These are phyloP conservation scores for Trichosurus vulpecula DNA, from an alignment of 2,797 vertebrate species.

Conservation along the genomic window DNA sequence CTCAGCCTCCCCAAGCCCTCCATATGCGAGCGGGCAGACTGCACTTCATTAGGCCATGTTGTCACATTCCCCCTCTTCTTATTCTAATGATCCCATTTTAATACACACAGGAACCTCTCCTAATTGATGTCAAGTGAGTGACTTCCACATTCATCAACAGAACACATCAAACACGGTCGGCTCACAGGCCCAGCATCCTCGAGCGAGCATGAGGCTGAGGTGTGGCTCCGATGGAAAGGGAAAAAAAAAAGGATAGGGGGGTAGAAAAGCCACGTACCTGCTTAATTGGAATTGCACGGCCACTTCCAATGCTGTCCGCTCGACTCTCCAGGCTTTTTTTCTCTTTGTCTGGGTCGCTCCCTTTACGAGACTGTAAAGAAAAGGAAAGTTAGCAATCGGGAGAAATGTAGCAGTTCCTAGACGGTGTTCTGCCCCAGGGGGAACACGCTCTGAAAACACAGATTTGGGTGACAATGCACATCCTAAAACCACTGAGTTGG, in stretches of 20 bases:
- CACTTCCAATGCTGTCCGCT: slow-evolving; percentile 98
- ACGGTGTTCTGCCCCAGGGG: not conserved
- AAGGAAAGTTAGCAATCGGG: slow-evolving; percentile 83
- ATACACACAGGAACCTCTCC: slow-evolving; percentile 91
- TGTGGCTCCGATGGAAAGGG: slow-evolving; percentile 74
- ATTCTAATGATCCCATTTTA: slow-evolving; percentile 96
- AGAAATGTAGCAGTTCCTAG: slow-evolving; percentile 28
- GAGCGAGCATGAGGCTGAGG: slow-evolving; percentile 72
- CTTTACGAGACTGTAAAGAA: slow-evolving; percentile 95
- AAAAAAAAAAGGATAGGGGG: not conserved
- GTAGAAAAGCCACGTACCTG: slow-evolving; percentile 89
- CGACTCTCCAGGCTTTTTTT: slow-evolving; percentile 97
- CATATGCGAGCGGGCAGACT: slow-evolving; percentile 88
- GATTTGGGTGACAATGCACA: not conserved
- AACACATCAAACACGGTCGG: slow-evolving; percentile 82
- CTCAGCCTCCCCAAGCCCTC: slow-evolving; percentile 83
- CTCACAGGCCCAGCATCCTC: slow-evolving; percentile 13
- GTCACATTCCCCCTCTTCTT: slow-evolving; percentile 89
- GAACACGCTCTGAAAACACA: not conserved
- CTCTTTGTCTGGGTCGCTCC: slow-evolving; percentile 97
- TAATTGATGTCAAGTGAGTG: slow-evolving; percentile 99
- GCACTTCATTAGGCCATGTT: slow-evolving; percentile 91
- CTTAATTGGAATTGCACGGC: slow-evolving; percentile 99
- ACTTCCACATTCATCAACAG: slow-evolving; percentile 91
- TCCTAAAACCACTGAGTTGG: not conserved